Percentiles rank a stretch among this genome's conserved stretches.
These are phyloP conservation scores for Silurus asotus DNA, from an alignment of 2,113 vertebrate species.

Conservation along the genomic window DNA sequence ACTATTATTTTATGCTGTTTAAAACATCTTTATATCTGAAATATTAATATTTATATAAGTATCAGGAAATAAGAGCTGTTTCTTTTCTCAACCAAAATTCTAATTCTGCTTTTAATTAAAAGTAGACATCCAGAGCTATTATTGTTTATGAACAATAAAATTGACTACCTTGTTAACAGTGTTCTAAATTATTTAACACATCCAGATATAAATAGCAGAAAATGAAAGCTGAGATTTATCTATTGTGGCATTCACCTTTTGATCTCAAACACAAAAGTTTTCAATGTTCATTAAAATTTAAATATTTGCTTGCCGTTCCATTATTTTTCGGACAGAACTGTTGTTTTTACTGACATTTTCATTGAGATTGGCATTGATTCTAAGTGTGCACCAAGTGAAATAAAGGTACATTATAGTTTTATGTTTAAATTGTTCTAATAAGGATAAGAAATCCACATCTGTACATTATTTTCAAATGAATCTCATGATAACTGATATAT, in stretches of 20 bases:
- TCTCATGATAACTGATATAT: constrained; percentile 77
- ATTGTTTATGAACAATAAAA: background rate
- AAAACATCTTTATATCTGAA: too few relatives aligned
- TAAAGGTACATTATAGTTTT: constrained; percentile 18
- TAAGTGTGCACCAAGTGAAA: background rate
- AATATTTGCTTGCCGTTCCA: background rate
- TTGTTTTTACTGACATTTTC: background rate
- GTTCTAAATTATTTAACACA: background rate
- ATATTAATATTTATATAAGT: too few relatives aligned
- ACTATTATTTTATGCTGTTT: too few relatives aligned
- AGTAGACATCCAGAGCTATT: background rate
- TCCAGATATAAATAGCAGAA: background rate
- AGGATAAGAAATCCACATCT: constrained; percentile 28
- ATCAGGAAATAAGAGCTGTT: background rate
- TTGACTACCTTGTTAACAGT: background rate
- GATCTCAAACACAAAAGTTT: background rate
- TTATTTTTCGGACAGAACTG: background rate
- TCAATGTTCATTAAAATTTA: background rate
- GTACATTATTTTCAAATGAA: constrained; percentile 57
- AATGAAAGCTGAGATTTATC: background rate
- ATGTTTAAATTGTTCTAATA: constrained; percentile 57
- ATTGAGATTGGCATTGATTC: background rate
- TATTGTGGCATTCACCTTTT: background rate
- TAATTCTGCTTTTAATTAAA: background rate
- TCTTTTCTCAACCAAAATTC: too few relatives aligned